These are phyloP conservation scores for Spinus olivaceus DNA, from an alignment of 2,797 vertebrate species.

Conservation along the genomic window DNA sequence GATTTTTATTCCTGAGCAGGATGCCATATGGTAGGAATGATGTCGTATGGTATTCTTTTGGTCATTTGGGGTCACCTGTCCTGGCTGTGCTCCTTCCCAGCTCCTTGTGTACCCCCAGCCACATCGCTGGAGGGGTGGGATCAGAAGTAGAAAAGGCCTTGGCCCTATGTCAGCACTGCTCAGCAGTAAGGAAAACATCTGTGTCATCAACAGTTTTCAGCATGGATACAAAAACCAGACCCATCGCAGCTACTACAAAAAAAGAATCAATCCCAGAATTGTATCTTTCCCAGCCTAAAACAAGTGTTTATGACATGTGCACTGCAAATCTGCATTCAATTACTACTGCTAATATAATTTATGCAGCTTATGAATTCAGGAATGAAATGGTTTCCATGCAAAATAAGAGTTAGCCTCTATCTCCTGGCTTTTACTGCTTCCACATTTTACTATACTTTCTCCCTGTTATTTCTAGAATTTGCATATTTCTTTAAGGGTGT, in stretches of 20 bases:
- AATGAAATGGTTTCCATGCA: background rate
- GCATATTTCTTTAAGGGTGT: background rate
- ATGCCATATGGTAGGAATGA: fast-evolving
- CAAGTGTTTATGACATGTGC: background rate
- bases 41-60: fast-evolving
- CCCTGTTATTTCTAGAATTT: background rate
- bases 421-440: background rate
- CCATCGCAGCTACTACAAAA: fast-evolving
- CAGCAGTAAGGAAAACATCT: background rate
- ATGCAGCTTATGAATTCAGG: background rate
- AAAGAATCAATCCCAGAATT: background rate
- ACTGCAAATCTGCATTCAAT: background rate
- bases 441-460: background rate
- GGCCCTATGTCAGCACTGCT: background rate
- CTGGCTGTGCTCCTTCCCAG: background rate
- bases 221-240: background rate
- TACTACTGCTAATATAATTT: background rate
- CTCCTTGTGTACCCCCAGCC: background rate
- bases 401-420: background rate
- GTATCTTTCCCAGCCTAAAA: background rate
- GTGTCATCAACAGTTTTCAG: background rate
- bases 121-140: fast-evolving
- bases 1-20: background rate
- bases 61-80: background rate
- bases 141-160: background rate